phyloP scores from a whole-genome alignment of 2,113 vertebrate species.

The Narcine bancroftii region DNA sequence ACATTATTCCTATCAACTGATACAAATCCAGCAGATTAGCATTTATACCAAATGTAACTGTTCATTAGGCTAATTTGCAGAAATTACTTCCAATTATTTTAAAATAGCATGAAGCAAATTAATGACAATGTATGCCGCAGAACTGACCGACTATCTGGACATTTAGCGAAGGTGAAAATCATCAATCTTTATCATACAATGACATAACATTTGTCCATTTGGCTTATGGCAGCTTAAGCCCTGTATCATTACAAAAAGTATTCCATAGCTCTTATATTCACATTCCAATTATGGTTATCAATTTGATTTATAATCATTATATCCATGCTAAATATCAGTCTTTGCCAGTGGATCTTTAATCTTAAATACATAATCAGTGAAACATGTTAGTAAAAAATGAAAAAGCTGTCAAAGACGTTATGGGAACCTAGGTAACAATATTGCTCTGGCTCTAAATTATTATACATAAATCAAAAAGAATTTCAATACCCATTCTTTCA shows the following conservation, averaged over 20 bases:
- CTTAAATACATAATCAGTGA: constrained; percentile 5
- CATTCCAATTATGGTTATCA: background rate
- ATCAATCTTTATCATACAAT: background rate
- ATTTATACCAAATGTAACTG: background rate
- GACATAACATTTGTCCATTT: constrained; percentile 36
- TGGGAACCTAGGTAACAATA: constrained; percentile 11
- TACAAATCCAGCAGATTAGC: background rate
- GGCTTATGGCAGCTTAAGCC: constrained; percentile 28
- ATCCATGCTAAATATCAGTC: constrained; percentile 21
- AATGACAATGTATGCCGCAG: background rate
- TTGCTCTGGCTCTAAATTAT: constrained; percentile 19
- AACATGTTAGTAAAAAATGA: constrained; percentile 21
- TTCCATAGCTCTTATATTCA: constrained; percentile 25
- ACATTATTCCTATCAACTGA: background rate
- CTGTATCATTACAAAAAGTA: background rate
- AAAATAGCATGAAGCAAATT: background rate
- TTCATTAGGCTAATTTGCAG: background rate
- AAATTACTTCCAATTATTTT: background rate
- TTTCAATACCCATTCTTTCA: constrained; percentile 22
- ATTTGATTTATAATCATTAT: constrained; percentile 25
- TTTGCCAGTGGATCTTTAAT: constrained; percentile 19
- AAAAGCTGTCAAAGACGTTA: constrained; percentile 9
- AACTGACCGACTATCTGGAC: background rate
- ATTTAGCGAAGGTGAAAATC: background rate
- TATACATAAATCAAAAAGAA: constrained; percentile 13